phyloP scores from a whole-genome alignment of 2,113 vertebrate species.

The Mormyrus lacerda region DNA sequence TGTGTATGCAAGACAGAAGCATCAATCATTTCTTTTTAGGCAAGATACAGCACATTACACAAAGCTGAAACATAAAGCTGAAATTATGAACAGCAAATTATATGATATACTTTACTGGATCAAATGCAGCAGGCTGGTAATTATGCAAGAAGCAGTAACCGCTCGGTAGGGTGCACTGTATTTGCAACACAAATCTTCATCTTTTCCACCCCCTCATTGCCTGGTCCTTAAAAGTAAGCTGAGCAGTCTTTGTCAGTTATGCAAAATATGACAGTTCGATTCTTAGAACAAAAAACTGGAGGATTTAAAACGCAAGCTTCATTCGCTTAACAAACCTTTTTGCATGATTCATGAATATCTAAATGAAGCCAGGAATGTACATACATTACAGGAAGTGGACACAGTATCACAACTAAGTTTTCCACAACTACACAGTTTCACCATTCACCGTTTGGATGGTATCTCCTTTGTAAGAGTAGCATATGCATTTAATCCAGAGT shows the following conservation, averaged over 20 bases:
- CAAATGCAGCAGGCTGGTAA: constrained; percentile 37
- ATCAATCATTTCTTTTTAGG: constrained; percentile 15
- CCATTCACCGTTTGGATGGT: background rate
- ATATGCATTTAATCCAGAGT: background rate
- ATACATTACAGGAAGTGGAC: background rate
- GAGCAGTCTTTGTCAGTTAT: background rate
- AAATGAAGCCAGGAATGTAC: background rate
- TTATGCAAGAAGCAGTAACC: constrained; percentile 18
- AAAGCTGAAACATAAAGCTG: constrained; percentile 4
- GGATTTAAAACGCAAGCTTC: background rate
- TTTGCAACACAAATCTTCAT: background rate
- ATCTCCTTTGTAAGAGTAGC: background rate
- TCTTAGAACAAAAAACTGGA: too few relatives aligned
- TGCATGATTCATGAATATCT: background rate
- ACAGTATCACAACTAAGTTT: background rate
- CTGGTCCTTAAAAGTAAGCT: background rate
- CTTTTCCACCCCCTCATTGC: background rate
- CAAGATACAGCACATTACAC: constrained; percentile 19
- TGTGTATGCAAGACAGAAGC: background rate
- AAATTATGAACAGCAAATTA: constrained; percentile 14
- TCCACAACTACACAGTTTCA: background rate
- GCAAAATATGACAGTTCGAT: background rate
- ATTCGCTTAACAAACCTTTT: background rate
- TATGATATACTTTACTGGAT: constrained; percentile 31
- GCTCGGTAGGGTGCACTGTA: background rate